phyloP scores from a whole-genome alignment of 2,113 vertebrate genomes.

The Hemicordylus capensis region DNA sequence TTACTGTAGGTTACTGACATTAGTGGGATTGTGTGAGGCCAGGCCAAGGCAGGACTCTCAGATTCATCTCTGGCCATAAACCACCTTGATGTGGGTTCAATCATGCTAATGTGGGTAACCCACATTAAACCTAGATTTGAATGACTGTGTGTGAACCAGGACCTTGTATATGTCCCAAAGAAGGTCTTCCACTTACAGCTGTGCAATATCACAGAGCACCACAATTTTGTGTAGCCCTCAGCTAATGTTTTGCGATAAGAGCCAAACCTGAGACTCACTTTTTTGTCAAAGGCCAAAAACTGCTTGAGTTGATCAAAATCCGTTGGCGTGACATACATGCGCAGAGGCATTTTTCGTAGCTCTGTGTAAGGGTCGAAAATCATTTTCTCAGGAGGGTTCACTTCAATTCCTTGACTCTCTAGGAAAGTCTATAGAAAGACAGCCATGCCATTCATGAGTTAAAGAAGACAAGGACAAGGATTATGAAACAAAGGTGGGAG shows the following conservation, averaged over 20 bases:
- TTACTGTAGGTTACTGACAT: too few species aligned
- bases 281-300: constrained; percentile 88
- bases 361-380: constrained; percentile 82
- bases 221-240: too few species aligned
- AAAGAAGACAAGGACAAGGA: constrained; percentile 1
- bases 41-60: too few species aligned
- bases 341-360: constrained; percentile 55
- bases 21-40: too few species aligned
- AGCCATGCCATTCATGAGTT: constrained; percentile 21
- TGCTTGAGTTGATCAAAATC: constrained; percentile 79
- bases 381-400: constrained; percentile 86
- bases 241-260: neutral
- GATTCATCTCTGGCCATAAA: too few species aligned
- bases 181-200: too few species aligned
- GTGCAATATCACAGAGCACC: too few species aligned
- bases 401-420: constrained; percentile 88
- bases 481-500: neutral
- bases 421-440: constrained; percentile 83
- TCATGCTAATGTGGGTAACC: too few species aligned
- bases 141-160: too few species aligned
- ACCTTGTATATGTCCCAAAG: too few species aligned
- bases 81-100: too few species aligned
- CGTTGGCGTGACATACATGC: constrained; percentile 66
- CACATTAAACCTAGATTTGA: too few species aligned
- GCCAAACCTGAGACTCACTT: constrained; percentile 70